A percentile compares a stretch with the other conserved stretches of the same genome.
Conservation (phyloP, 2,113 vertebrate genomes). For the Rhinoptilus africanus region DNA sequence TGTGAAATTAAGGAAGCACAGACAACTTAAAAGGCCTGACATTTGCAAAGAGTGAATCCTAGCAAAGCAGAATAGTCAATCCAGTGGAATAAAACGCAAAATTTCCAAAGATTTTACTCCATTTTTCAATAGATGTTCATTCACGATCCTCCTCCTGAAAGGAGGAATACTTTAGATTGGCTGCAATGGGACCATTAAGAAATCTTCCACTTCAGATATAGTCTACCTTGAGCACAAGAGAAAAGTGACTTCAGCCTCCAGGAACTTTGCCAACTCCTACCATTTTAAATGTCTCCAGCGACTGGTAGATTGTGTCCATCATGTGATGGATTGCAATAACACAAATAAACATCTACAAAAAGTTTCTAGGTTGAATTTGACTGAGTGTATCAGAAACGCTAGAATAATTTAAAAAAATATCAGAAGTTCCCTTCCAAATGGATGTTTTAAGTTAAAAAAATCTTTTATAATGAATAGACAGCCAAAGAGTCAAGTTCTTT, state of each 20-base stretch:
- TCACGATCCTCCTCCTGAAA: neutral
- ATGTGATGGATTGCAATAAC: fast-evolving
- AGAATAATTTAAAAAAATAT: neutral
- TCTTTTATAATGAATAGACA: neutral
- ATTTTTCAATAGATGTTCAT: neutral
- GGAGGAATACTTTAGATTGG: neutral
- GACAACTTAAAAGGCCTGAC: neutral
- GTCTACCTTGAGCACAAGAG: neutral
- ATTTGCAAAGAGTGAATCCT: neutral
- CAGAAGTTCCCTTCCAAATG: neutral
- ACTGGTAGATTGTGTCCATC: neutral
- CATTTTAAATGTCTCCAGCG: neutral
- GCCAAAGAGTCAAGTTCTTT: neutral
- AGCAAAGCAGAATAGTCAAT: neutral
- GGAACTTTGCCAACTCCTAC: neutral
- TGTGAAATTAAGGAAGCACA: neutral
- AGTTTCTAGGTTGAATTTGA: neutral
- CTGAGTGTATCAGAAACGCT: neutral
- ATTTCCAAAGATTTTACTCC: neutral
- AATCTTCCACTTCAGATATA: neutral
- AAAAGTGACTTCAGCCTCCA: neutral
- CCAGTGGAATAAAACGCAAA: neutral
- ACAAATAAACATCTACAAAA: neutral
- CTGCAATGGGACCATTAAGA: neutral
- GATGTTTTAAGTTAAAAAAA: neutral